Evolutionary conservation across 2,888 invertebrate species (phyloP).

Genomic region (Mythimna albipuncta): DNA sequence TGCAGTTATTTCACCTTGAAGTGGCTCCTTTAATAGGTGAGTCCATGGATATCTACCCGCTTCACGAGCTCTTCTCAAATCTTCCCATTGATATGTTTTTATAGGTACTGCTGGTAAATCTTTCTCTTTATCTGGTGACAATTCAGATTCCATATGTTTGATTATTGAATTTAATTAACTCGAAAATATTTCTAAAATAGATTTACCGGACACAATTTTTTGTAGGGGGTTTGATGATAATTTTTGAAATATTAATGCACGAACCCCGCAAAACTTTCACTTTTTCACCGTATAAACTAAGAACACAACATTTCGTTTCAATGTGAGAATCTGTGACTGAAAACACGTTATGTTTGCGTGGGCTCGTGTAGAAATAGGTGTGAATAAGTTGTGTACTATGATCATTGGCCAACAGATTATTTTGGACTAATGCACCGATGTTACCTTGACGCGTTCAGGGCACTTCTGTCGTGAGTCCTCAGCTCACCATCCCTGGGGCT

Average conservation of each 20-base stretch:
- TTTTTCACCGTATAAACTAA: slow-evolving; percentile 85
- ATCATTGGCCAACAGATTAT: slow-evolving; percentile 83
- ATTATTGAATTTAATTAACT: slow-evolving; percentile 69
- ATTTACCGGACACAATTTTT: slow-evolving; percentile 65
- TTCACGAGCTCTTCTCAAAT: slow-evolving; percentile 92
- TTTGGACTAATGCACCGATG: slow-evolving; percentile 81
- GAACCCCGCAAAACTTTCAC: slow-evolving; percentile 82
- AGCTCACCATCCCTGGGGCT: slow-evolving; percentile 75
- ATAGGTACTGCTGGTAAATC: slow-evolving; percentile 92
- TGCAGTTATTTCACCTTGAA: slow-evolving; percentile 88
- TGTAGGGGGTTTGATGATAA: slow-evolving; percentile 47
- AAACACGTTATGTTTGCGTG: slow-evolving; percentile 89
- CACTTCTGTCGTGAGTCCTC: slow-evolving; percentile 72
- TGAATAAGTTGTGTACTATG: slow-evolving; percentile 88
- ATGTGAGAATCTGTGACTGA: slow-evolving; percentile 86
- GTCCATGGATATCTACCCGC: slow-evolving; percentile 96
- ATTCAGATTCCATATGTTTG: slow-evolving; percentile 90
- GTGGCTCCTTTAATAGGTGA: slow-evolving; percentile 92
- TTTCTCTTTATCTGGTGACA: slow-evolving; percentile 88
- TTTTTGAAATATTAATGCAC: slow-evolving; percentile 69
- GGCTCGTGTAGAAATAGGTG: slow-evolving; percentile 89
- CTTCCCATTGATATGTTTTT: slow-evolving; percentile 96
- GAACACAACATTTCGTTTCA: slow-evolving; percentile 89
- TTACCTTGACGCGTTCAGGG: slow-evolving; percentile 85
- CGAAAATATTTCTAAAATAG: slow-evolving; percentile 50